Base-by-base conservation (phyloP, 2,888 invertebrate species). In the Campoplex capitator region DNA sequence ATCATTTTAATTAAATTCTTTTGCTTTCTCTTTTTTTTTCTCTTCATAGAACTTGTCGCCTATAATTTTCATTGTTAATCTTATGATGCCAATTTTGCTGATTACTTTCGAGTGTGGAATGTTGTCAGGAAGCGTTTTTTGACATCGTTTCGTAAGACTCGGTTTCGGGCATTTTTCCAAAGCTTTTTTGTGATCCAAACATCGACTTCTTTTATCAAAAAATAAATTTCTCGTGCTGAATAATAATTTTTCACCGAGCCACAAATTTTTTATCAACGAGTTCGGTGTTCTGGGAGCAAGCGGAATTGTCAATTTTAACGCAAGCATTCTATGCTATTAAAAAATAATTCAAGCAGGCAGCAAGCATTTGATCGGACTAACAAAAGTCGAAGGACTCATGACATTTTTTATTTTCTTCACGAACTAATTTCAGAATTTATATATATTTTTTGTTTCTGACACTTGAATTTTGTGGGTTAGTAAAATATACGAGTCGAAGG, bases 121-220 rank as follows among this genome's bases (percentile, higher is more conserved):
- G 23, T 56, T 77, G 51, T 84, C 80, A 9, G 82, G 35, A 73
- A 81, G 74, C 7, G 74, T 48, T 68, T 76, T 83, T n/a, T 73
- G 79, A 58, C 87, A 84, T 7, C 82, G n/a, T 45, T 82, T 32
- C 70, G 38, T 73, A 0, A 67, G 62, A 7, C 42, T 16, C 32
- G 48, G 58, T 48, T 85, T 91, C 1, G 89, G 87, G 65, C 88
- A 92, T 84, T 84, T 87, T 6, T 35, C 73, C 13, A 88, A 48
- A 13, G 84, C 83, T 65, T 81, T 83, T 13, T 79, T 56, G 48
- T 88, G 82, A 42, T 88, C 81, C 51, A 85, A 45, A 71, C 86
- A 88, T 58, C 84, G 86, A 56, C 51, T 89, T 16, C 28, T 54
- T 38, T 56, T 32, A 32, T 65, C 65, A 8, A 32, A 28, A 6